phyloP scores from a whole-genome alignment of 2,797 vertebrate species.

The Molossus alvarezi region DNA sequence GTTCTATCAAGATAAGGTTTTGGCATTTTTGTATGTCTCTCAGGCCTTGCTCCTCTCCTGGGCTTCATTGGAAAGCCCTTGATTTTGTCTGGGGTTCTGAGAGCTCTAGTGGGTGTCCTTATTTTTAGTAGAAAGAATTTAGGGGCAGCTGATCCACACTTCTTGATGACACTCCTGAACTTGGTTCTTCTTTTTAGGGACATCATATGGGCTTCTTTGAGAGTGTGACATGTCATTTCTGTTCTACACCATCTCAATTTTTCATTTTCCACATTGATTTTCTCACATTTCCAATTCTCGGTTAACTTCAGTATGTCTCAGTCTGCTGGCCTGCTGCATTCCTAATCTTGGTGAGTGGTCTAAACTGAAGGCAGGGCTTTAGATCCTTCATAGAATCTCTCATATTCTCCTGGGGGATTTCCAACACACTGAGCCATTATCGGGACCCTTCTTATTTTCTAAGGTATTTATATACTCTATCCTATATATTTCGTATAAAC shows the following conservation, averaged over 20 bases:
- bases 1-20: conserved; percentile 78
- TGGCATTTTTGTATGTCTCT: conserved; percentile 38
- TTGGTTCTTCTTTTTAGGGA: not conserved
- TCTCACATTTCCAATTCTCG: not conserved
- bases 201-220: not conserved
- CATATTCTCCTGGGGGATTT: not conserved
- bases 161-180: conserved; percentile 37
- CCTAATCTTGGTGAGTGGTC: not conserved
- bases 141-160: not conserved
- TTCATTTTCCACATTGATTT: not conserved
- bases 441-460: not conserved
- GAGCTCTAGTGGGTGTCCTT: not conserved
- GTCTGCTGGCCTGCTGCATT: not conserved
- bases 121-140: conserved; percentile 40
- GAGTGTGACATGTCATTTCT: not conserved
- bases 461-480: not conserved
- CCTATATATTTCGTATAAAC: not conserved
- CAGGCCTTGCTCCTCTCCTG: not conserved
- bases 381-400: not conserved
- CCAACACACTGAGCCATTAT: conserved; percentile 12
- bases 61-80: conserved; percentile 52
- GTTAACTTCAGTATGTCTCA: not conserved
- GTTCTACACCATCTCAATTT: not conserved
- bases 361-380: not conserved
- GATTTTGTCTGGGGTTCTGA: conserved; percentile 37